phyloP scores from a whole-genome alignment of 1,140 invertebrate genomes.

The Dreissena polymorpha region DNA sequence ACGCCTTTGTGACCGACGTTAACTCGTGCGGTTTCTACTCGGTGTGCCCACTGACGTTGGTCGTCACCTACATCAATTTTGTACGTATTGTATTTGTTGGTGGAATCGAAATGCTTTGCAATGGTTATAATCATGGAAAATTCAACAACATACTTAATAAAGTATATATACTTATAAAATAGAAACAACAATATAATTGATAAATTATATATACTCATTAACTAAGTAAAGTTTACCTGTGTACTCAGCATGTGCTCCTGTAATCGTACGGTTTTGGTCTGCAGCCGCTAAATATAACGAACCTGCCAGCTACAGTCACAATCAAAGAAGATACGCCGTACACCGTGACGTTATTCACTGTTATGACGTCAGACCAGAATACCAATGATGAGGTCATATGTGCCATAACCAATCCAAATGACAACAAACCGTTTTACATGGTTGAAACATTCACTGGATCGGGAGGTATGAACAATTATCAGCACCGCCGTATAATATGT shows the following conservation, averaged over 20 bases:
- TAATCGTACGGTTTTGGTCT: not conserved
- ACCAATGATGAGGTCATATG: not conserved
- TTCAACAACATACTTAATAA: too few relatives aligned
- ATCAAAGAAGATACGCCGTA: not conserved
- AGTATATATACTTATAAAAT: too few relatives aligned
- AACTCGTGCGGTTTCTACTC: not conserved
- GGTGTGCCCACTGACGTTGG: not conserved
- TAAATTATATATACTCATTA: too few relatives aligned
- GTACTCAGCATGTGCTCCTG: too few relatives aligned
- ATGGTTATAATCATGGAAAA: too few relatives aligned
- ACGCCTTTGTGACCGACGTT: not conserved
- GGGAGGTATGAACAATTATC: not conserved
- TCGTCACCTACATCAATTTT: not conserved
- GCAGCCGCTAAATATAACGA: not conserved
- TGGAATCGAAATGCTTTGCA: too few relatives aligned
- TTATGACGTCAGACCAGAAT: not conserved
- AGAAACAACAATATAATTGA: too few relatives aligned
- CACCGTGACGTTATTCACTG: not conserved
- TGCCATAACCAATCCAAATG: not conserved
- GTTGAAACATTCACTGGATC: not conserved
- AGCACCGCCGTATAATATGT: too few relatives aligned
- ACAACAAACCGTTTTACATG: not conserved
- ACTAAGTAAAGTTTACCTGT: too few relatives aligned
- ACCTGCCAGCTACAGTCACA: not conserved
- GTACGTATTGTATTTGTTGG: not conserved